Conservation (phyloP, 2,797 vertebrate genomes). For the Tangara arthus region DNA sequence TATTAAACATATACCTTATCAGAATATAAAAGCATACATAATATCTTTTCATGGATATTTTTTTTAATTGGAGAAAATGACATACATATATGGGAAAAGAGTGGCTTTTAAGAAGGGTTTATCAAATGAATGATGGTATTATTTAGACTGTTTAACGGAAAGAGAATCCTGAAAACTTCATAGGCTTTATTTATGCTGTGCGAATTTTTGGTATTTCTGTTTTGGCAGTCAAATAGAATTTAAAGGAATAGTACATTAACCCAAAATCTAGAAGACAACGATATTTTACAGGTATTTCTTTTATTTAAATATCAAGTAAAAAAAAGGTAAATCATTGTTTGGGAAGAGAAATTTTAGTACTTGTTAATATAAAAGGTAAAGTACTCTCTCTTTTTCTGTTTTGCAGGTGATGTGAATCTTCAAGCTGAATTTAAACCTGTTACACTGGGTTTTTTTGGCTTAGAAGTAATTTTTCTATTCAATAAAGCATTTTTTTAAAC, state of each 20-base stretch:
- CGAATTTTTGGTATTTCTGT: not conserved
- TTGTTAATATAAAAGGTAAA: not conserved
- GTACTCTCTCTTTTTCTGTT: not conserved
- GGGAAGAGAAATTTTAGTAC: not conserved
- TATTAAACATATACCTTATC: not conserved
- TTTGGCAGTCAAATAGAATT: not conserved
- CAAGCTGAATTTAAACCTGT: not conserved
- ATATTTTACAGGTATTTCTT: not conserved
- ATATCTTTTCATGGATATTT: not conserved
- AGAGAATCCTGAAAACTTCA: not conserved
- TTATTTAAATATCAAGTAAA: not conserved
- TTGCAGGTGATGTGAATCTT: not conserved
- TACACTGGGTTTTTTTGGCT: rapidly evolving
- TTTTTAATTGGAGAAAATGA: not conserved
- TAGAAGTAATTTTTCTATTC: not conserved
- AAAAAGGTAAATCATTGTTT: not conserved
- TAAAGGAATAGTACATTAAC: not conserved
- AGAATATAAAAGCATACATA: not conserved
- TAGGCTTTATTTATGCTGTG: not conserved
- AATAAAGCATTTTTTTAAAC: not conserved
- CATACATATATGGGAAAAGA: not conserved
- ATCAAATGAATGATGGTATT: not conserved
- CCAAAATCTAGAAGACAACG: not conserved
- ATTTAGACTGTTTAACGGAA: not conserved
- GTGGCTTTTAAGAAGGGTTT: not conserved